A percentile compares a stretch with the other conserved stretches of the same genome.
phyloP scores from a whole-genome alignment of 1,140 invertebrate species.

The Chymomyza costata region DNA sequence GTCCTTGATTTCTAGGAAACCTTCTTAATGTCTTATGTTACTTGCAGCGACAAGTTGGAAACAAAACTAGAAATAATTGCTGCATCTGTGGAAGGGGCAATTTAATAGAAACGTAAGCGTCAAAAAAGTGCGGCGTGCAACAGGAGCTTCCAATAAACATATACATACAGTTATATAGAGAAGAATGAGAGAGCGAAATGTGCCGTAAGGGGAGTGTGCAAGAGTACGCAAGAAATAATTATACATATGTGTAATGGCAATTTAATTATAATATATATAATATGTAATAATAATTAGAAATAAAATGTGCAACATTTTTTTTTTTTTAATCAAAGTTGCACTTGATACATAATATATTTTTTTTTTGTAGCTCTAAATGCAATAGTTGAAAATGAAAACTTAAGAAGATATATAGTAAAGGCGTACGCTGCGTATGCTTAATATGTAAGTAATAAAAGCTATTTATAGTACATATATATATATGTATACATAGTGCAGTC shows the following conservation, averaged over 20 bases:
- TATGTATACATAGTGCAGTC: not conserved
- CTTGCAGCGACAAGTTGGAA: slow-evolving; percentile 82
- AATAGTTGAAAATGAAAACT: too few relatives aligned
- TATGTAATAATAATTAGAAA: slow-evolving; percentile 36
- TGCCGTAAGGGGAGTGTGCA: slow-evolving; percentile 14
- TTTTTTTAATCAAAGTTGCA: slow-evolving; percentile 27
- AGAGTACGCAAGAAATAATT: too few relatives aligned
- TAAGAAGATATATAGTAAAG: too few relatives aligned
- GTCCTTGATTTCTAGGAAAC: not conserved
- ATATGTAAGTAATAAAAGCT: too few relatives aligned
- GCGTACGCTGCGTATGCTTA: slow-evolving; percentile 4
- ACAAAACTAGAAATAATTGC: slow-evolving; percentile 77
- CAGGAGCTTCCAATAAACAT: slow-evolving; percentile 74
- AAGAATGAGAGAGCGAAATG: not conserved
- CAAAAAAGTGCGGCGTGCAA: slow-evolving; percentile 60
- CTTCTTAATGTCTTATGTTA: slow-evolving; percentile 7
- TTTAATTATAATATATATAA: slow-evolving; percentile 17
- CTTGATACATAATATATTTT: too few relatives aligned
- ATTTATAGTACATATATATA: slow-evolving; percentile 18
- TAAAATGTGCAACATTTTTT: slow-evolving; percentile 36
- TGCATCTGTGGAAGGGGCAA: slow-evolving; percentile 17
- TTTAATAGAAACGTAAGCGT: slow-evolving; percentile 46
- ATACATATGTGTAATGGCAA: slow-evolving; percentile 14
- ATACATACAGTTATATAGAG: slow-evolving; percentile 34
- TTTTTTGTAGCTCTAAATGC: too few relatives aligned